A percentile compares a stretch with the other conserved stretches of the same genome.
phyloP scores from a whole-genome alignment of 30 jellyfish, hydroid and myxozoan genomes.

The Aurelia coerulea region DNA sequence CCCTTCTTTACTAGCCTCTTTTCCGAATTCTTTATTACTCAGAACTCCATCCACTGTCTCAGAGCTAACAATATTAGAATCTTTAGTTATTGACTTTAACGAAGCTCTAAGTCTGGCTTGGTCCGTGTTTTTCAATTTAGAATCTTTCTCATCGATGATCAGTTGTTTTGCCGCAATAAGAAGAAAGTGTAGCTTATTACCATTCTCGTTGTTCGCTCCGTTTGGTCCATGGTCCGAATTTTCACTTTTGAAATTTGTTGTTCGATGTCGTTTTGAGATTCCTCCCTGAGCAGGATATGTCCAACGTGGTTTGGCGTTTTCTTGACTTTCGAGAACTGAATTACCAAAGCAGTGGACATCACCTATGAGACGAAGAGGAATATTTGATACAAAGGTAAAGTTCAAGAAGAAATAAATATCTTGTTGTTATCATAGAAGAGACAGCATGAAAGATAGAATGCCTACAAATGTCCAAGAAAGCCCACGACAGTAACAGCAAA shows the following conservation, averaged over 20 bases:
- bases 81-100: slow-evolving; percentile 34
- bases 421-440: too few relatives aligned
- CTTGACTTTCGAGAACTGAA: background rate
- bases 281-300: background rate
- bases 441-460: too few relatives aligned
- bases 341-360: too few relatives aligned
- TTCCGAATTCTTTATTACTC: background rate
- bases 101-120: slow-evolving; percentile 15
- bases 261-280: background rate
- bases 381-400: too few relatives aligned
- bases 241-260: background rate
- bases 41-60: background rate
- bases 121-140: background rate
- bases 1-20: background rate
- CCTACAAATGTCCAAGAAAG: too few relatives aligned
- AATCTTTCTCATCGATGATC: slow-evolving; percentile 43
- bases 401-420: too few relatives aligned
- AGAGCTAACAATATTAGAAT: slow-evolving; percentile 23
- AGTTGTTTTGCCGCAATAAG: slow-evolving; percentile 73
- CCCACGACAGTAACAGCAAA: too few relatives aligned
- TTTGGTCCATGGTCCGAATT: slow-evolving; percentile 1
- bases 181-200: slow-evolving; percentile 60
- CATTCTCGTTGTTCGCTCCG: background rate
- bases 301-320: background rate
- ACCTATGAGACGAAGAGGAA: too few relatives aligned